A percentile compares a stretch with the other conserved stretches of the same genome.
phyloP scores from a whole-genome alignment of 2,113 vertebrate genomes.

The Eleginops maclovinus region DNA sequence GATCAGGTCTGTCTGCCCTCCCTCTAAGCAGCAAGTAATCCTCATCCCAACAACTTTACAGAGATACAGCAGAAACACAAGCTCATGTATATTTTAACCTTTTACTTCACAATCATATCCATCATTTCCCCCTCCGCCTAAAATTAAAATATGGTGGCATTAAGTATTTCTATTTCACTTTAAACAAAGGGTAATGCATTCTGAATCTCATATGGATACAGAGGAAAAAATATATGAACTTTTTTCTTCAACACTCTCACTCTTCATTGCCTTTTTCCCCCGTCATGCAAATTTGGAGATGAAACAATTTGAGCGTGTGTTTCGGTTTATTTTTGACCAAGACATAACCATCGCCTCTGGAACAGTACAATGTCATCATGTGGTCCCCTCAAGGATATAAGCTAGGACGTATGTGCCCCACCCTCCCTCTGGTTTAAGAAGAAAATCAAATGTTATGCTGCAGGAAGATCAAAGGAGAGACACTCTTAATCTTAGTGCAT shows the following conservation, averaged over 20 bases:
- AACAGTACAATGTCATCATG: slow-evolving; percentile 63
- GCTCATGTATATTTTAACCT: slow-evolving; percentile 36
- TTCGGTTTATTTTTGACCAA: slow-evolving; percentile 48
- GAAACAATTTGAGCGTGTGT: slow-evolving; percentile 43
- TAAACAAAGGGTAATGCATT: slow-evolving; percentile 21
- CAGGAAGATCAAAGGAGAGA: slow-evolving; percentile 56
- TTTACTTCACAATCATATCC: slow-evolving; percentile 15
- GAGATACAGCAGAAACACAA: slow-evolving; percentile 64
- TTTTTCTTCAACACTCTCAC: slow-evolving; percentile 16
- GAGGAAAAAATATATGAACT: slow-evolving; percentile 16
- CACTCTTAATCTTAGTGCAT: slow-evolving; percentile 53
- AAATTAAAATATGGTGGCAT: slow-evolving; percentile 22
- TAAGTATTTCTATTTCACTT: slow-evolving; percentile 4
- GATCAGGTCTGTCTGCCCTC: slow-evolving; percentile 74
- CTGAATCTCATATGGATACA: slow-evolving; percentile 9
- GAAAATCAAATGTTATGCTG: slow-evolving; percentile 12
- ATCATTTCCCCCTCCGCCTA: slow-evolving; percentile 4
- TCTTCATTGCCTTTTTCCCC: slow-evolving; percentile 35
- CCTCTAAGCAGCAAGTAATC: slow-evolving; percentile 82
- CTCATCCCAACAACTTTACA: slow-evolving; percentile 67
- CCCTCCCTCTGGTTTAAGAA: neutral
- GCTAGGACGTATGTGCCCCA: slow-evolving; percentile 14
- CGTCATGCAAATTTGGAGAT: slow-evolving; percentile 81
- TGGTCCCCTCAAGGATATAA: slow-evolving; percentile 58
- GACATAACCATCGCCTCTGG: slow-evolving; percentile 29